phyloP scores from a whole-genome alignment of 2,113 vertebrate species.

The Lethenteron camtschaticum region DNA sequence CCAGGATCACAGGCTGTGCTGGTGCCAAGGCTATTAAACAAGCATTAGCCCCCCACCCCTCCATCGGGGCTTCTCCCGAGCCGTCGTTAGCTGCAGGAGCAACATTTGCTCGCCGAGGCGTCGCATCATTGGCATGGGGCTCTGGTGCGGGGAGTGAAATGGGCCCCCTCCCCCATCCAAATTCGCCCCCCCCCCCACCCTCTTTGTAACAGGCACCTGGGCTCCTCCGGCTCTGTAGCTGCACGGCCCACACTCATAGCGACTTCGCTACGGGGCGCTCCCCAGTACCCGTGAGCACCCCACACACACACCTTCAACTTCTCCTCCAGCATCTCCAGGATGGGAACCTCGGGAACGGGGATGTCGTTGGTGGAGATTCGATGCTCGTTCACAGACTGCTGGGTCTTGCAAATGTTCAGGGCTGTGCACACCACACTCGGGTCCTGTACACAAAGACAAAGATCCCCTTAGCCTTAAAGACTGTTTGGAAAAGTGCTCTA shows the following conservation, averaged over 20 bases:
- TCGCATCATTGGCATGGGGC: too few relatives aligned
- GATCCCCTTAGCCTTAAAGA: too few relatives aligned
- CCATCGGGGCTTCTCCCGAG: too few relatives aligned
- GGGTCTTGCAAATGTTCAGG: slow-evolving; percentile 40
- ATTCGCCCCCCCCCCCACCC: slow-evolving; percentile 7
- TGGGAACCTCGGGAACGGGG: slow-evolving; percentile 60
- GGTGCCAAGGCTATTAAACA: too few relatives aligned
- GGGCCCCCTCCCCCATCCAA: too few relatives aligned
- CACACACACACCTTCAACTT: slow-evolving; percentile 11
- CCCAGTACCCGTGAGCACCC: background rate
- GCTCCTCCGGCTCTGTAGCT: too few relatives aligned
- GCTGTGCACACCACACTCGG: slow-evolving; percentile 43
- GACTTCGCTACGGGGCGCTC: background rate
- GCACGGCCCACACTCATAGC: background rate
- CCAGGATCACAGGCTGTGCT: too few relatives aligned
- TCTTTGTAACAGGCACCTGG: background rate
- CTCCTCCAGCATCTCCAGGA: slow-evolving; percentile 58
- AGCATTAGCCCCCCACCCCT: too few relatives aligned
- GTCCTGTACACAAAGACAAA: slow-evolving; percentile 24
- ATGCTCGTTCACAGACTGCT: slow-evolving; percentile 30
- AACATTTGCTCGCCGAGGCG: too few relatives aligned
- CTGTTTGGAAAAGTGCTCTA: too few relatives aligned
- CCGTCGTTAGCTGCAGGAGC: too few relatives aligned
- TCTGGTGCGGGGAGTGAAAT: too few relatives aligned
- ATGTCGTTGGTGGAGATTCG: slow-evolving; percentile 65